Evolutionary conservation across 2,797 vertebrate genomes (phyloP), one percentile per base, ranked within the genome.

Genomic region (Rallus crepitans): DNA sequence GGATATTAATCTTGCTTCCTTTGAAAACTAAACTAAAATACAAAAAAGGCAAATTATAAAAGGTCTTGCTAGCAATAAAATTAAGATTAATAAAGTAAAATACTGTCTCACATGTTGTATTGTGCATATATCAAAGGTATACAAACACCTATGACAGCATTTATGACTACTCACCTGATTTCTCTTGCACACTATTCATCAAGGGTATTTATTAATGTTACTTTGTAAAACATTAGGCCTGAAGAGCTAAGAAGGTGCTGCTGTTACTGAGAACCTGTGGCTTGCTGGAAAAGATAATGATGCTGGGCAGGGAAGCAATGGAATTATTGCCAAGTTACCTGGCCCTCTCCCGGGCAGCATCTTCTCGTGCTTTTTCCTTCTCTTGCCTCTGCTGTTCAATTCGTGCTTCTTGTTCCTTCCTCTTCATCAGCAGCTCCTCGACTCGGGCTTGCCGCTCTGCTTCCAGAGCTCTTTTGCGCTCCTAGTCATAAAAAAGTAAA

Each of bases 381-480:
- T 99, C 99, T 66, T 99, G 99, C 53, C 98, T 97, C 97, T 99
- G 99, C 89, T 99, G 99, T 31, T 99, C 99, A 59, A 99, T 99
- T 5, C 99, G 98, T 8, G 99, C 99, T 90, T 99, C 99, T 81
- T 99, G 99, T 55, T 99, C 99, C 64, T 98, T 99, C 93, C 99
- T 99, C 86, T 98, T 98, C 89, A 98, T 98, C 90, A 99, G 90
- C 94, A 99, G 95, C 97, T 99, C 99, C 97, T 99, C 99, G 65
- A 99, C 99, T 39, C 99, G 98, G 1, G 99, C 99, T 97, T 99
- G 99, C 3, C 99, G 98, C 89, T 99, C 99, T 5, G 99, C 99
- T 96, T 99, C 99, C 47, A 99, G 96, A 7, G 98, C 99, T 78
- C 99, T 97, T 95, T 99, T 99, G 33, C 99, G 99, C 96, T 99